Percentiles rank a stretch among this genome's conserved stretches.
phyloP scores from a whole-genome alignment of 2,797 vertebrate genomes.

The Denticeps clupeoides region DNA sequence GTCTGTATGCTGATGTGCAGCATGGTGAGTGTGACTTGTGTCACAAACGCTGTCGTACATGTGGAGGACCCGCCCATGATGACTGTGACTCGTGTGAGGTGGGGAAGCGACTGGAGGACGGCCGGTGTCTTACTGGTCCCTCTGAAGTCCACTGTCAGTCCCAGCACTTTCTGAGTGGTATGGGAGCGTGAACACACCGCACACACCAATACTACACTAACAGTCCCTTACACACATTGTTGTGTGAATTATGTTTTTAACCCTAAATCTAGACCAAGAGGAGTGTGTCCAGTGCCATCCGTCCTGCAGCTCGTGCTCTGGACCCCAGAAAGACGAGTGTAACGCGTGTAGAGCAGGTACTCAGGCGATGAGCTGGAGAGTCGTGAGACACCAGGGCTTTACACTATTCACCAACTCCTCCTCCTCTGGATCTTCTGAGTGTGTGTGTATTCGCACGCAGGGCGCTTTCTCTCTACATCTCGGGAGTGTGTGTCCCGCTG shows the following conservation, averaged over 20 bases:
- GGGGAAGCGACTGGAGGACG: constrained; percentile 30
- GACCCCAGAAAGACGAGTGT: constrained; percentile 42
- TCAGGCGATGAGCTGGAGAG: no score
- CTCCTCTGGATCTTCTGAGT: background rate
- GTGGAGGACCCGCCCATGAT: constrained; percentile 40
- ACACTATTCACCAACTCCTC: background rate
- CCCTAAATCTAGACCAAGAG: constrained; percentile 37
- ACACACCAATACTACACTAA: background rate
- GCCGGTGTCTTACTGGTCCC: constrained; percentile 48
- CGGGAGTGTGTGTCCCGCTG: constrained; percentile 58
- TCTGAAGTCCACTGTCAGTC: constrained; percentile 20
- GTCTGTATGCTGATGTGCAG: constrained; percentile 48
- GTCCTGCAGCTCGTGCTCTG: constrained; percentile 69
- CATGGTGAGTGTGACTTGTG: constrained; percentile 53
- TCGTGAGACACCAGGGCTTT: no score
- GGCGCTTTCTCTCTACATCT: constrained; percentile 32
- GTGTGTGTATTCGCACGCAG: constrained; percentile 5
- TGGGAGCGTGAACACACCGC: background rate
- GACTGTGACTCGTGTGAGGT: constrained; percentile 68
- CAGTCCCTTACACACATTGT: background rate
- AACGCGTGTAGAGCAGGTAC: constrained; percentile 65
- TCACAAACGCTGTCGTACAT: constrained; percentile 51
- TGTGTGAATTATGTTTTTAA: background rate
- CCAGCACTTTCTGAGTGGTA: constrained; percentile 44
- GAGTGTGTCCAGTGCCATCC: constrained; percentile 52